These are phyloP conservation scores for Xiphydria camelus DNA, from an alignment of 2,888 invertebrate genomes.

Conservation along the genomic window DNA sequence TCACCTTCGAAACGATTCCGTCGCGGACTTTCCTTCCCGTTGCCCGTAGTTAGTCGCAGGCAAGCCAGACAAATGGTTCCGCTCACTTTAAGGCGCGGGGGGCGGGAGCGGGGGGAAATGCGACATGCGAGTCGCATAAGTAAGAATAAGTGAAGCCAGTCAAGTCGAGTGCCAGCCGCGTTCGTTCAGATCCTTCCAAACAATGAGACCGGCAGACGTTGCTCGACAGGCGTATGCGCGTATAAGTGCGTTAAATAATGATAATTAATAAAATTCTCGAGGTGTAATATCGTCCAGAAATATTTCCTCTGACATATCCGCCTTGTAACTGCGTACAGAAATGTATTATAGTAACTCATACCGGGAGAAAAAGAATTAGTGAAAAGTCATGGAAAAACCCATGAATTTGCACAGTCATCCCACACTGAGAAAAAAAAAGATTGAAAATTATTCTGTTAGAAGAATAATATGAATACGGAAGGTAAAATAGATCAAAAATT, in stretches of 20 bases:
- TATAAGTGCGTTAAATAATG: not conserved
- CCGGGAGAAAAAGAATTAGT: too few relatives aligned
- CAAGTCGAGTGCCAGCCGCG: constrained; percentile 34
- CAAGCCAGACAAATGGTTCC: constrained; percentile 46
- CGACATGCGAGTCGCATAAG: constrained; percentile 39
- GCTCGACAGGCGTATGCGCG: not conserved
- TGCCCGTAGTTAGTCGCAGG: constrained; percentile 29
- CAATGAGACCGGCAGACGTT: constrained; percentile 16
- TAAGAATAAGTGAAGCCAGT: constrained; percentile 45
- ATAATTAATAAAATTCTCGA: too few relatives aligned
- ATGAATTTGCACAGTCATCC: too few relatives aligned
- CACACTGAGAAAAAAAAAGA: too few relatives aligned
- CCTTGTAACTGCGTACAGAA: too few relatives aligned
- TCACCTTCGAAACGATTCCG: constrained; percentile 12
- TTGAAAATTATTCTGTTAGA: too few relatives aligned
- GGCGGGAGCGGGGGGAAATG: constrained; percentile 23
- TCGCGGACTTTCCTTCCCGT: constrained; percentile 9
- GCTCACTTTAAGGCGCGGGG: constrained; percentile 22
- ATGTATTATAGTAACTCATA: too few relatives aligned
- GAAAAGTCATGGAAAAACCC: too few relatives aligned
- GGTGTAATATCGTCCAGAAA: too few relatives aligned
- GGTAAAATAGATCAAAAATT: too few relatives aligned
- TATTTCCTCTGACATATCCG: too few relatives aligned
- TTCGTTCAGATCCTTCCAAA: constrained; percentile 36
- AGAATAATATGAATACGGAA: too few relatives aligned